Evolutionary conservation across 2,888 invertebrate species (phyloP).

Genomic region (Dyspetes luteomarginatus): DNA sequence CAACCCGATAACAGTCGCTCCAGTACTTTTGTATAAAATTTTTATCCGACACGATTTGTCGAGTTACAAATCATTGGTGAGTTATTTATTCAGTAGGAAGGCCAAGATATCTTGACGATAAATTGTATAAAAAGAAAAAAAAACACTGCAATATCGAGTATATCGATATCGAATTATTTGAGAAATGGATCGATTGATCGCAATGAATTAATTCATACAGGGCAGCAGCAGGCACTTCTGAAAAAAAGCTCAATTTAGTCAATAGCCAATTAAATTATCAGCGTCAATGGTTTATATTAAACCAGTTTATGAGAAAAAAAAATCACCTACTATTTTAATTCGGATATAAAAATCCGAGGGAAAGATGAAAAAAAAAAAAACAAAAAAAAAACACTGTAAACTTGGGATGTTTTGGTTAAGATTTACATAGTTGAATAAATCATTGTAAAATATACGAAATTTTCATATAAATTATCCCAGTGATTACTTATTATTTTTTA

Average conservation of each 20-base stretch:
- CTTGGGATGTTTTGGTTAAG: not conserved
- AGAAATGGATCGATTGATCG: not conserved
- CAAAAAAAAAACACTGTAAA: not conserved
- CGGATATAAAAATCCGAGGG: not conserved
- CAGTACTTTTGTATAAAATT: no score
- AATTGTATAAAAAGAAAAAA: not conserved
- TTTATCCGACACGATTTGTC: no score
- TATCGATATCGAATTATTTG: conserved; percentile 1
- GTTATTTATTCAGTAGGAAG: not conserved
- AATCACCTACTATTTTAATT: not conserved
- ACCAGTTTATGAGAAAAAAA: conserved; percentile 65
- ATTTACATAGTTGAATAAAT: conserved; percentile 30
- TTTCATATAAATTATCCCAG: no score
- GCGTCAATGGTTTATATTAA: conserved; percentile 76
- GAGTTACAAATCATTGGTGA: no score
- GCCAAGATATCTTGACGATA: not conserved
- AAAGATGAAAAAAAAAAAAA: no score
- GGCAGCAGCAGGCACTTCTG: no score
- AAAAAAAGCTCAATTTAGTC: not conserved
- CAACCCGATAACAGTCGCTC: no score
- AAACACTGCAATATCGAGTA: conserved; percentile 51
- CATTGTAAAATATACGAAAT: not conserved
- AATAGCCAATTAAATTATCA: conserved; percentile 7
- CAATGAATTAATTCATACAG: no score
- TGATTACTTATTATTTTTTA: no score